Percentiles rank a stretch among this genome's conserved stretches.
Evolutionary conservation across 2,797 vertebrate species (phyloP).

Genomic region (Enteromius thamalakanensis): DNA sequence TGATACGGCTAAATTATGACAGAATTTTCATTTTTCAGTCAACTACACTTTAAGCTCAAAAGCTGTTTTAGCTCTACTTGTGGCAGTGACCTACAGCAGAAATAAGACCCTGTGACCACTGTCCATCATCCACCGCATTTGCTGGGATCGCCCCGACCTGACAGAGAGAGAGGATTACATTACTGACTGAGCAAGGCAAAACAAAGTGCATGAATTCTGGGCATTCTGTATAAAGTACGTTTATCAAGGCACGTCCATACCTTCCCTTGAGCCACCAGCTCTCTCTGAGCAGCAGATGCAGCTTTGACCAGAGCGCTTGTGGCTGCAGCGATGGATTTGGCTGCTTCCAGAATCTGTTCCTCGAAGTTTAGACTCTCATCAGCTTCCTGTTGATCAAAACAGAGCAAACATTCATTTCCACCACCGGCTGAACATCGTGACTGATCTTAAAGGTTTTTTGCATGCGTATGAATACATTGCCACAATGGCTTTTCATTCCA

Average conservation of each 20-base stretch:
- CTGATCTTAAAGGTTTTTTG: not conserved
- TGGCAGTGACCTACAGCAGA: constrained; percentile 87
- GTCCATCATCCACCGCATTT: constrained; percentile 93
- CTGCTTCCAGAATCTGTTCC: constrained; percentile 95
- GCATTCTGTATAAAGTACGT: not conserved
- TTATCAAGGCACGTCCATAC: constrained; percentile 64
- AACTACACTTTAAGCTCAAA: not conserved
- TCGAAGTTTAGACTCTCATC: constrained; percentile 97
- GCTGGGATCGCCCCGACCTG: constrained; percentile 93
- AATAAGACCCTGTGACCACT: constrained; percentile 98
- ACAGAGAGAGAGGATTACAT: constrained; percentile 32
- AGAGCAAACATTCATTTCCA: constrained; percentile 21
- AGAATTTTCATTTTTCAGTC: not conserved
- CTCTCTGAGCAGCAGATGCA: constrained; percentile 92
- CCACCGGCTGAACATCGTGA: not conserved
- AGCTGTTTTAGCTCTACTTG: not conserved
- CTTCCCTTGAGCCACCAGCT: constrained; percentile 95
- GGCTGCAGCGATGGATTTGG: constrained; percentile 94
- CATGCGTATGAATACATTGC: constrained; percentile 36
- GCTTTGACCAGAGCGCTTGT: constrained; percentile 95
- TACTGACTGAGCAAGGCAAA: not conserved
- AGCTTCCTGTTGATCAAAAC: constrained; percentile 81
- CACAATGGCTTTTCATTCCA: constrained; percentile 25
- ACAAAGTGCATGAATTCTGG: not conserved
- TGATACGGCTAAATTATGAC: not conserved